Percentiles rank a stretch among this genome's conserved stretches.
Evolutionary conservation across 2,888 invertebrate genomes (phyloP).

Genomic region (Xylocampa areola): DNA sequence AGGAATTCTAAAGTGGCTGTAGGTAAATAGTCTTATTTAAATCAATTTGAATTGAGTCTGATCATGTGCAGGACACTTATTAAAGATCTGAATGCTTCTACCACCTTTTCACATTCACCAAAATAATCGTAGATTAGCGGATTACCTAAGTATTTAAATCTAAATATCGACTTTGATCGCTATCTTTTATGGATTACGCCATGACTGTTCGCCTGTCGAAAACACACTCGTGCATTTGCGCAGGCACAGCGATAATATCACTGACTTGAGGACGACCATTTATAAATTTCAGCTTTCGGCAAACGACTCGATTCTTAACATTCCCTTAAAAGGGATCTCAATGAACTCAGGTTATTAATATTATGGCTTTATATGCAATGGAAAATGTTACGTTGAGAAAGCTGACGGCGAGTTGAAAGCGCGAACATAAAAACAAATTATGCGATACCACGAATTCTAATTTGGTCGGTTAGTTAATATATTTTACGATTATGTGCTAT

Average conservation of each 20-base stretch:
- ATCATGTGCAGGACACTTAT: too few relatives aligned
- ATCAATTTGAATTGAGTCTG: too few relatives aligned
- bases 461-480: constrained; percentile 15
- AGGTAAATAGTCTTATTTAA: too few relatives aligned
- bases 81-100: too few relatives aligned
- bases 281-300: constrained; percentile 52
- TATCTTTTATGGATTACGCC: constrained; percentile 40
- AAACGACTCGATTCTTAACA: constrained; percentile 41
- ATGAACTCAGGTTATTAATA: constrained; percentile 32
- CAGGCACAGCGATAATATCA: constrained; percentile 46
- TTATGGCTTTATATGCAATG: constrained; percentile 42
- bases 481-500: constrained; percentile 16
- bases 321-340: constrained; percentile 40
- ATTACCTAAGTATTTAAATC: too few relatives aligned
- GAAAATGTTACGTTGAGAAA: constrained; percentile 24
- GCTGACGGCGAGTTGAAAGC: constrained; percentile 22
- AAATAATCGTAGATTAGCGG: too few relatives aligned
- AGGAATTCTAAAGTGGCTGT: too few relatives aligned
- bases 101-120: too few relatives aligned
- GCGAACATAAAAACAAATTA: constrained; percentile 25
- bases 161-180: constrained; percentile 28
- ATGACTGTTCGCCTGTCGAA: constrained; percentile 18
- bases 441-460: constrained; percentile 42
- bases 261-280: constrained; percentile 37
- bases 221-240: constrained; percentile 42